Percentiles rank a stretch among this genome's conserved stretches.
Conservation (phyloP, 2,888 invertebrate species). For the Torymus auratus region DNA sequence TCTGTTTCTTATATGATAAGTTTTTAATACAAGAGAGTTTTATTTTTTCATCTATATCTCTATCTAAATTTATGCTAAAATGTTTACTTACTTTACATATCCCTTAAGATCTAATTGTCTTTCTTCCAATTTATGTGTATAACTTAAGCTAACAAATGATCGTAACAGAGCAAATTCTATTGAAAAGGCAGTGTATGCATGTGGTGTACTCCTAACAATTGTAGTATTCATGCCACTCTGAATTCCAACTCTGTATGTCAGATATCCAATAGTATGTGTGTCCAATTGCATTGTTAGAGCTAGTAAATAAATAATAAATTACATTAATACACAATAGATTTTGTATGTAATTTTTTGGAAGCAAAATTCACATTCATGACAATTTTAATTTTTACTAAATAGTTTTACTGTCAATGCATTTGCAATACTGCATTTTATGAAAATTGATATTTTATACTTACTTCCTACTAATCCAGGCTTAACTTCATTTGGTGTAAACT, state of each 20-base stretch:
- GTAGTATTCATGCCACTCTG: slow-evolving; percentile 86
- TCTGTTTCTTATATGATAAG: neutral
- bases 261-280: slow-evolving; percentile 90
- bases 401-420: neutral
- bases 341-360: neutral
- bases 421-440: too few relatives aligned
- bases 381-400: slow-evolving; percentile 30
- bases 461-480: slow-evolving; percentile 87
- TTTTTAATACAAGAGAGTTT: neutral
- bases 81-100: slow-evolving; percentile 84
- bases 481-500: slow-evolving; percentile 87
- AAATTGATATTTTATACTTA: slow-evolving; percentile 75
- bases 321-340: slow-evolving; percentile 30
- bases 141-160: slow-evolving; percentile 85
- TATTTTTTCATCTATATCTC: neutral
- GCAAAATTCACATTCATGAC: slow-evolving; percentile 61
- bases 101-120: slow-evolving; percentile 87
- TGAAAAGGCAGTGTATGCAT: slow-evolving; percentile 76
- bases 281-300: slow-evolving; percentile 91
- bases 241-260: slow-evolving; percentile 86
- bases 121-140: slow-evolving; percentile 88
- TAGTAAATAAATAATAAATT: slow-evolving; percentile 69
- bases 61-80: too few relatives aligned
- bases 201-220: slow-evolving; percentile 84
- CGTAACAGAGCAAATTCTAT: slow-evolving; percentile 90